A percentile compares a stretch with the other conserved stretches of the same genome.
Evolutionary conservation across 2,888 invertebrate genomes (phyloP).

Genomic region (Calliopum simillimum): DNA sequence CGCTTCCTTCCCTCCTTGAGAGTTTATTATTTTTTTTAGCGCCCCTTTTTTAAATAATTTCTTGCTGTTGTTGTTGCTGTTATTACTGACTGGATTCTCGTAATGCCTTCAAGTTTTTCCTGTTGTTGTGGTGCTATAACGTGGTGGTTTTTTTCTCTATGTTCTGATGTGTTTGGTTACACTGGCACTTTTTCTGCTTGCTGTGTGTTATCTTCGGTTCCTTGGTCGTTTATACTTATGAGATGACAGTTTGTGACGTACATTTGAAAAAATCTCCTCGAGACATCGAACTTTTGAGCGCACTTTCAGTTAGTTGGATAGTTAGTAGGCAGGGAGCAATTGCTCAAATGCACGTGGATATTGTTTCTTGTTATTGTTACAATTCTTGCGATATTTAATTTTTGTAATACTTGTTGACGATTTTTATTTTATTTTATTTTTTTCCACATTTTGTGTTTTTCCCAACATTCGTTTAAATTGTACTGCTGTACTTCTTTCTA

Average conservation of each 20-base stretch:
- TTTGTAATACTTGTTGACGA: not conserved
- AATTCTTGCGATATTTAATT: constrained; percentile 19
- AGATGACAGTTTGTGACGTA: constrained; percentile 26
- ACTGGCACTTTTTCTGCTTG: not conserved
- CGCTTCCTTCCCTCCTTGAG: not conserved
- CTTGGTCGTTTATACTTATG: not conserved
- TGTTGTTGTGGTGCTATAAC: constrained; percentile 1
- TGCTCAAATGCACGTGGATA: constrained; percentile 4
- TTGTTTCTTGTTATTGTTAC: not conserved
- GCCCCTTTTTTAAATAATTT: not conserved
- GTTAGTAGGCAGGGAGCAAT: not conserved
- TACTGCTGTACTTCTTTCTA: constrained; percentile 28
- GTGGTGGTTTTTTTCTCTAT: not conserved
- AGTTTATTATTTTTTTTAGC: not conserved
- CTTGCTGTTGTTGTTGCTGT: not conserved
- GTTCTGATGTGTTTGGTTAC: not conserved
- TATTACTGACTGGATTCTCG: constrained; percentile 10
- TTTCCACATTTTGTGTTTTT: constrained; percentile 24
- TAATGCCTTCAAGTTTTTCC: constrained; percentile 10
- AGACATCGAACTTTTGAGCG: no score
- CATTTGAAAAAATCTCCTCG: constrained; percentile 26
- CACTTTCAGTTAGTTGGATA: no score
- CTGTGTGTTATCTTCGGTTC: not conserved
- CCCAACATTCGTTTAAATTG: constrained; percentile 27
- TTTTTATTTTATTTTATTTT: constrained; percentile 27